Evolutionary conservation across 2,797 vertebrate species (phyloP), one percentile per base, ranked within the genome.

Genomic region (Cynopterus sphinx): DNA sequence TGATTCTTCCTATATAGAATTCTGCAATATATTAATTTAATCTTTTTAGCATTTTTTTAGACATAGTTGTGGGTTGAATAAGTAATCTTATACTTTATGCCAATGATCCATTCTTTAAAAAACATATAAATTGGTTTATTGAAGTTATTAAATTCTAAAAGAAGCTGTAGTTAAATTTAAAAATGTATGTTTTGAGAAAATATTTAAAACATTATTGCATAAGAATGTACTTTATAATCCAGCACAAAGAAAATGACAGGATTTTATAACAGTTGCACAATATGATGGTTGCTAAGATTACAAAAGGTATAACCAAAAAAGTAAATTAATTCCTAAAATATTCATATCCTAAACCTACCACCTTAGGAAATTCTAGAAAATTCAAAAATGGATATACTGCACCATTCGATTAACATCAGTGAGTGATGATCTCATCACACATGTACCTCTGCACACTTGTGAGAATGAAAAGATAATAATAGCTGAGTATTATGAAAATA

Each of bases 261-360:
- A 82, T 68, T 93, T 91, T n/a, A 82, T 86, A 83, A 73, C 15
- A 93, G 51, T 1, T 78, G 12, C 24, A n/a, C 11, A 61, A 73
- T 57, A 82, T 46, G n/a, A 87, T 7, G 19, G n/a, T 46, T 79
- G 31, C 57, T 91, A 13, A 73, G 17, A 63, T 83, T 89, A 89
- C 15, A 36, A 41, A 94, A 94, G 24, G 6, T 39, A 63, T 59
- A 95, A 93, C 41, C 21, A 82, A 74, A 81, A 90, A 22, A 55
- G 22, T 26, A 22, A 92, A 59, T 86, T 96, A 88, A 70, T 83
- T 77, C 70, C 71, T 96, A 83, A 26, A 33, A 61, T 65, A 57
- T 36, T 78, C 41, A 65, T 41, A 71, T 8, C 36, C 33, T 87
- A 90, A 71, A 73, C 36, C 43, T 81, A 88, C 24, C 10, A 75